Evolutionary conservation across 2,888 invertebrate species (phyloP).

Genomic region (Macrostomum cliftonense): DNA sequence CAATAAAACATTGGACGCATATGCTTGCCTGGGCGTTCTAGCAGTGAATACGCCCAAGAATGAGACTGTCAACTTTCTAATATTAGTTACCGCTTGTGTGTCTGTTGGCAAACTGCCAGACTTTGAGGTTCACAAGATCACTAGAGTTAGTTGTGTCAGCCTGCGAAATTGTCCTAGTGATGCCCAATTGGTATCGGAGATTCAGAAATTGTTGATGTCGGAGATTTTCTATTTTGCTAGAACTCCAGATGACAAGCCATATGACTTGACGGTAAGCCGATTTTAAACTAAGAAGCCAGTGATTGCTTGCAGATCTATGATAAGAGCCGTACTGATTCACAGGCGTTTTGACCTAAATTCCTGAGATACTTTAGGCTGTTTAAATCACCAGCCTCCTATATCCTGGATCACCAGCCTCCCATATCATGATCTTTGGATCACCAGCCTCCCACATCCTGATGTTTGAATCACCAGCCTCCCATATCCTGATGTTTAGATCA

Average conservation of each 20-base stretch:
- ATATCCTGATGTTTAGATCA: too few relatives aligned
- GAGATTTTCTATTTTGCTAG: conserved; percentile 94
- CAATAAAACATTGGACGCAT: conserved; percentile 73
- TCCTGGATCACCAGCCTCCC: too few relatives aligned
- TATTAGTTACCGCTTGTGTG: conserved; percentile 80
- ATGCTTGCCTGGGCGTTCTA: conserved; percentile 81
- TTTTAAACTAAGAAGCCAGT: too few relatives aligned
- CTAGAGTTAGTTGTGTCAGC: conserved; percentile 72
- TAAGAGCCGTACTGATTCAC: too few relatives aligned
- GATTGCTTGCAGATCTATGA: too few relatives aligned
- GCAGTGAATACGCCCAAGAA: conserved; percentile 38
- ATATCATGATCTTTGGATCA: too few relatives aligned
- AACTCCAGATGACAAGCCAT: conserved; percentile 39
- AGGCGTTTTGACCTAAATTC: too few relatives aligned
- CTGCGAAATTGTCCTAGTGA: conserved; percentile 34
- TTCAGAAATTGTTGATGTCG: conserved; percentile 73
- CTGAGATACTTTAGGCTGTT: too few relatives aligned
- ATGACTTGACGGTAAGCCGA: too few relatives aligned
- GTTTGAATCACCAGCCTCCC: too few relatives aligned
- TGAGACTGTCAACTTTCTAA: conserved; percentile 58
- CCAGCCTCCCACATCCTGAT: too few relatives aligned
- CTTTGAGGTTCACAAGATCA: conserved; percentile 79
- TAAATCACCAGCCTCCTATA: too few relatives aligned
- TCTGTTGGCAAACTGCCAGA: conserved; percentile 87
- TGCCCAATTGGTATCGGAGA: conserved; percentile 3